Evolutionary conservation across 2,113 vertebrate genomes (phyloP).

Genomic region (Pyxicephalus adspersus): DNA sequence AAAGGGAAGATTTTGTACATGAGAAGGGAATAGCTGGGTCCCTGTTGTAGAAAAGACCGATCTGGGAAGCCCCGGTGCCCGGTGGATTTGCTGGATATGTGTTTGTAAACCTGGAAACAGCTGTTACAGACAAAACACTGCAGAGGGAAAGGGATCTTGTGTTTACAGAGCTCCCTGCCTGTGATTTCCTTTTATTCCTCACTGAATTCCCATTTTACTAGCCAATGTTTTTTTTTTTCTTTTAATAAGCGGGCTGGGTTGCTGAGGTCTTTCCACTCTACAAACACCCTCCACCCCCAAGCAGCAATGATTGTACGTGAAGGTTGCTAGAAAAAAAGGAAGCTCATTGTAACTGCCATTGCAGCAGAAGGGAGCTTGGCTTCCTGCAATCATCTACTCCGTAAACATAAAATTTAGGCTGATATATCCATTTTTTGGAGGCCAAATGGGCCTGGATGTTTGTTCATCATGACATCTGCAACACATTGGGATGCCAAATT

Average conservation of each 20-base stretch:
- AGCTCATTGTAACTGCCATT: constrained; percentile 8
- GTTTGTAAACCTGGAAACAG: not conserved
- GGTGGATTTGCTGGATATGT: constrained; percentile 1
- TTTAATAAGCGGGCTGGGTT: not conserved
- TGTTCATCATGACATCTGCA: not conserved
- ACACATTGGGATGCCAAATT: constrained; percentile 27
- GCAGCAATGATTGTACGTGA: not conserved
- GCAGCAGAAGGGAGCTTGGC: not conserved
- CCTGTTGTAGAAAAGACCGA: not conserved
- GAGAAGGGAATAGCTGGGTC: not conserved
- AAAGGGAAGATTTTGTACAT: not conserved
- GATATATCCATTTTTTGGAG: not conserved
- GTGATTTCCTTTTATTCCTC: not conserved
- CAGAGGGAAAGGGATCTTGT: constrained; percentile 25
- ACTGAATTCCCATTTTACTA: not conserved
- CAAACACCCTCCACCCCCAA: not conserved
- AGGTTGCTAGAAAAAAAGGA: not conserved
- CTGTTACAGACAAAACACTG: constrained; percentile 21
- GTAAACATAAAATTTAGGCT: not conserved
- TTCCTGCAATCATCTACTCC: too few relatives aligned
- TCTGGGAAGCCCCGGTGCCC: not conserved
- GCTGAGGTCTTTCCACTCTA: not conserved
- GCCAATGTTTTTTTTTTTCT: not conserved
- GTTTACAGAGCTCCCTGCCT: not conserved
- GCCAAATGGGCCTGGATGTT: not conserved